A percentile compares a stretch with the other conserved stretches of the same genome.
phyloP scores from a whole-genome alignment of 2,888 invertebrate genomes.

The Rhagophthalmus giganteus region DNA sequence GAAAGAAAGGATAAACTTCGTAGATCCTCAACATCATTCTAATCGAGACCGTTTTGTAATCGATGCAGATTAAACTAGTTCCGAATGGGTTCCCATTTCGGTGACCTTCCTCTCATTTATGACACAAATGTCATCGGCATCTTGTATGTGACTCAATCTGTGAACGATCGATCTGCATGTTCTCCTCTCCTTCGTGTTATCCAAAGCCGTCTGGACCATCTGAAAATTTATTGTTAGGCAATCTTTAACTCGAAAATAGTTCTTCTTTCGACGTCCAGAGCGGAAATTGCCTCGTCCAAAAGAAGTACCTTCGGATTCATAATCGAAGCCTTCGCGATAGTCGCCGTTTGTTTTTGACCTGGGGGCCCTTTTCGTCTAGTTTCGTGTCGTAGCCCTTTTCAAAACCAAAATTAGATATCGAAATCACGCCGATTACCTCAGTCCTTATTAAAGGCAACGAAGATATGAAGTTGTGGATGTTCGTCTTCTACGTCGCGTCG shows the following conservation, averaged over 20 bases:
- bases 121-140: conserved; percentile 78
- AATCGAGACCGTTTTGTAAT: neutral
- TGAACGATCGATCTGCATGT: conserved; percentile 89
- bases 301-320: conserved; percentile 76
- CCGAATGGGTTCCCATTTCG: conserved; percentile 71
- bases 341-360: conserved; percentile 86
- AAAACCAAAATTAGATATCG: conserved; percentile 21
- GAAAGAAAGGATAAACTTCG: no score
- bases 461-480: conserved; percentile 82
- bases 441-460: conserved; percentile 72
- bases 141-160: conserved; percentile 79
- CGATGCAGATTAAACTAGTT: conserved; percentile 59
- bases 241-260: no score
- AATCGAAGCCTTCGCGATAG: conserved; percentile 83
- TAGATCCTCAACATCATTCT: no score
- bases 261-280: conserved; percentile 84
- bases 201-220: conserved; percentile 86
- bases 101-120: conserved; percentile 68
- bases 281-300: conserved; percentile 88
- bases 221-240: conserved; percentile 42
- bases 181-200: conserved; percentile 76
- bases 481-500: conserved; percentile 77
- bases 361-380: conserved; percentile 77
- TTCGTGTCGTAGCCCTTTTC: conserved; percentile 79
- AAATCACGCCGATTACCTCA: neutral